Base-by-base conservation (phyloP, 2,797 vertebrate genomes). In the Sardinella longiceps region DNA sequence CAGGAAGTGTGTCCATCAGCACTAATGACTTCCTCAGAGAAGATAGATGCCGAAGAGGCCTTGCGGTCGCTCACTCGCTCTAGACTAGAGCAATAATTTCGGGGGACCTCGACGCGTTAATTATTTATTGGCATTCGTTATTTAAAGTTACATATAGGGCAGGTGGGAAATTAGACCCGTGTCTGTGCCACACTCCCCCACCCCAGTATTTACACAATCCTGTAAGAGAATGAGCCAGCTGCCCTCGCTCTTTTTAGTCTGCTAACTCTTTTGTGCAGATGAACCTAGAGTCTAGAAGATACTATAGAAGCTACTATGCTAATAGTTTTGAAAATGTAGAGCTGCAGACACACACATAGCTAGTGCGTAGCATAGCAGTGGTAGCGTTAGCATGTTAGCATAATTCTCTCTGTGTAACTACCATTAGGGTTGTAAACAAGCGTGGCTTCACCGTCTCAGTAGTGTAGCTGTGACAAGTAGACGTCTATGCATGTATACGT, bases 401-500 rank as follows among this genome's bases (percentile, higher is more conserved):
- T 77, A 37, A 77, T 77, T 11, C 70, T 77, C 18, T 43, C 33
- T 77, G 70, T 77, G 37, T 77, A 20, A 23, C 15, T 33, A 7
- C 43, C 43, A 77, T 9, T 37, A 39, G 28, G 33, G 5, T 18
- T 20, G 15, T 39, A 18, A 43, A 18, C 18, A 77, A 77, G 1
- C 15, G n/a, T 25, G 56, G 56, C n/a, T 7, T 5, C 33, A 43
- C 15, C 37, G 39, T 10, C 5, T 77, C 28, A 77, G 70, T 37
- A 70, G 25, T 33, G 46, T 39, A 58, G 56, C 5, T 7, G 70
- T 77, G 15, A 23, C 70, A 20, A 77, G 70, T 77, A 77, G 37
- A 77, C 70, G 37, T 77, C 70, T 77, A 5, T 77, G 70, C 70
- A 77, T 77, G 70, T 77, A n/a, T n/a, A n/a, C n/a, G n/a, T n/a